Base-by-base conservation (phyloP, 2,888 invertebrate genomes). In the Limnephilus rhombicus region DNA sequence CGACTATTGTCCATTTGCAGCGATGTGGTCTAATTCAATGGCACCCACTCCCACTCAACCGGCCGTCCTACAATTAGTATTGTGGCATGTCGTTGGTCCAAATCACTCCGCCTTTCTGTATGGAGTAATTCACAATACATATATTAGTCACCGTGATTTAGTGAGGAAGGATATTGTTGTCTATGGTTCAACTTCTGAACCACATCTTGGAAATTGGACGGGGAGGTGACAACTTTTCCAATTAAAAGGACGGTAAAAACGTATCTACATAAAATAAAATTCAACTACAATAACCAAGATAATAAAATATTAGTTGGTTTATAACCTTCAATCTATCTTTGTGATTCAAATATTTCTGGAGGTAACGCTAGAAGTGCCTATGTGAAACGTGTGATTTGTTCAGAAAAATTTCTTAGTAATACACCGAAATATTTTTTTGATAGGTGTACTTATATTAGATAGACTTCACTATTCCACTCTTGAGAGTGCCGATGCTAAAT, bases 1-100 rank as follows among this genome's bases (percentile, higher is more conserved):
- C 34, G 82, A 41, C 89, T 34, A 90, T 82, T 90, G 90, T 90
- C 90, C 90, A 90, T 90, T 89, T 83, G 90, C 85, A 85, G 89
- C 24, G 68, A n/a, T n/a, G 68, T 68, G 68, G 68, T 85, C 83
- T 91, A 85, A 91, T 91, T 89, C 85, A 85, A 91, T 89, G 9
- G 88, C 83, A 91, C 49, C 83, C 91, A 49, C 83, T 83, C 83
- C 88, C 91, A 89, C 91, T 85, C 82, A 91, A 85, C 85, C 83
- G 15, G 68, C 37, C 80, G 90, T 90, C 83, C 85, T 83, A 29
- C 45, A 86, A 53, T 90, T 68, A 68, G 68, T 68, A 89, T 89
- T 68, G 91, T 91, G 37, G 68, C 92, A 49, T 80, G 89, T 81
- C 34, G 53, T 80, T 34, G n/a, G 49, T 80, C 89, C 34, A 18